Evolutionary conservation across 2,113 vertebrate species (phyloP), one percentile per base, ranked within the genome.

Genomic region (Apeltes quadracus): DNA sequence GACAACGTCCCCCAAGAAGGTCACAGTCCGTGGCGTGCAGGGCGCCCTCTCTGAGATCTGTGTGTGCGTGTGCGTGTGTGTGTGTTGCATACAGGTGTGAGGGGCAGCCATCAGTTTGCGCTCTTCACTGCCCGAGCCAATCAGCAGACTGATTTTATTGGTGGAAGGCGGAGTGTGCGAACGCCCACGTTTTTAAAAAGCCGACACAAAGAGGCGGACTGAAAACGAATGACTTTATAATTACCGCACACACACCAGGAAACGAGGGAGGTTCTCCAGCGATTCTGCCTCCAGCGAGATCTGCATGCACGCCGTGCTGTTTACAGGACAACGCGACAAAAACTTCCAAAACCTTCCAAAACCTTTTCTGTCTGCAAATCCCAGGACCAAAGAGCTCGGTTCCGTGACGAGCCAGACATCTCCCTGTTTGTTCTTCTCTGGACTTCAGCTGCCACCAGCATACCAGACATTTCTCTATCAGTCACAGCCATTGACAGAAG

Each of bases 371-470:
- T 75, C 64, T 77, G 54, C 70, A 84, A 79, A 34, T 34, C 58
- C 65, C 71, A 16, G 88, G 87, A 91, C 86, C 91, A 87, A 89
- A 87, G 84, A 84, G 73, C 75, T 79, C 23, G 57, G 73, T 72
- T n/a, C 77, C 78, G 36, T 67, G 67, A 81, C 72, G 5, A 69
- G 68, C 77, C n/a, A 57, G 80, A 83, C 69, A 61, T 76, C 68
- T 81, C 75, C 66, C 69, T 22, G 29, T 56, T 27, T 81, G 39
- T 61, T 48, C 76, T 50, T 75, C 70, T 79, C 67, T 83, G 72
- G 75, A 82, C 72, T 71, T 82, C 67, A 78, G 79, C 82, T 67
- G 69, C 84, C 83, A 91, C 89, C 90, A 91, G 91, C 91, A 88
- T 80, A 86, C 77, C 83, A 77, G 84, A 89, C 85, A 81, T 87